A percentile compares a stretch with the other conserved stretches of the same genome.
phyloP scores from a whole-genome alignment of 2,113 vertebrate genomes.

The Pelusios castaneus region DNA sequence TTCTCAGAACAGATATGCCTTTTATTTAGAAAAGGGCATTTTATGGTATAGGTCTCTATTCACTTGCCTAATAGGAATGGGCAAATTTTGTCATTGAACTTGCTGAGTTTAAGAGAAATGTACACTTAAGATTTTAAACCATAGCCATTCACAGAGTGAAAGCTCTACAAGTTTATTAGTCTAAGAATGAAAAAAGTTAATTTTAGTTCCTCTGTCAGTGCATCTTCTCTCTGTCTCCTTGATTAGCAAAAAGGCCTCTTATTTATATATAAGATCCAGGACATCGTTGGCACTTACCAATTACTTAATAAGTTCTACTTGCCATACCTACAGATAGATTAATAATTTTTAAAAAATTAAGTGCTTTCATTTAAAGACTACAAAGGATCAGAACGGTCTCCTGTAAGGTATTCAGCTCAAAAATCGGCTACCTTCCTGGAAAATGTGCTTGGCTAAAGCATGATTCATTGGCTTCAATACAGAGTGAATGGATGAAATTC shows the following conservation, averaged over 20 bases:
- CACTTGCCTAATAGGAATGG: neutral
- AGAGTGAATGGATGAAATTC: neutral
- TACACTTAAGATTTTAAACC: neutral
- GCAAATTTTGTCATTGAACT: neutral
- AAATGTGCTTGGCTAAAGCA: neutral
- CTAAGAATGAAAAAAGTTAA: neutral
- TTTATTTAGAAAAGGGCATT: neutral
- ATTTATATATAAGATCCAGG: neutral
- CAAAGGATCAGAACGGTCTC: neutral
- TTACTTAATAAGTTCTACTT: neutral
- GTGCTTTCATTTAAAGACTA: neutral
- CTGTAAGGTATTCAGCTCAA: neutral
- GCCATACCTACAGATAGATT: neutral
- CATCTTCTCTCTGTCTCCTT: neutral
- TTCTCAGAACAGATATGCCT: rapidly evolving
- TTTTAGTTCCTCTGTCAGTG: neutral
- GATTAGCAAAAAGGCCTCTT: neutral
- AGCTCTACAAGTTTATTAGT: neutral
- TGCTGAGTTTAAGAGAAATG: neutral
- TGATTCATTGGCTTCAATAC: neutral
- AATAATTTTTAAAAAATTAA: neutral
- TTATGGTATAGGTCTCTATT: neutral
- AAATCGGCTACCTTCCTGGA: neutral
- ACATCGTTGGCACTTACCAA: neutral
- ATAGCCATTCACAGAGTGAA: neutral